A percentile compares a stretch with the other conserved stretches of the same genome.
Evolutionary conservation across 2,888 invertebrate species (phyloP).

Genomic region (Charanyca ferruginea): DNA sequence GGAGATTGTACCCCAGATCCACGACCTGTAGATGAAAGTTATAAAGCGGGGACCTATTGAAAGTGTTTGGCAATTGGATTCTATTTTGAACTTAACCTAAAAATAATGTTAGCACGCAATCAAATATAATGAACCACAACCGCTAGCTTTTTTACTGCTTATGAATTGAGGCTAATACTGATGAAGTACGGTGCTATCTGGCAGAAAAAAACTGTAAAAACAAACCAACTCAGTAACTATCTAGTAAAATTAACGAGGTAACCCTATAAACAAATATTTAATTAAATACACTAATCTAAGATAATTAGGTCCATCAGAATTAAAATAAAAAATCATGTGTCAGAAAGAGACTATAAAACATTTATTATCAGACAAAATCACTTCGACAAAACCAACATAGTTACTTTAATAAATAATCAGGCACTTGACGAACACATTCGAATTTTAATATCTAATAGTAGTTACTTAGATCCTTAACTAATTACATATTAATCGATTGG

Average conservation of each 20-base stretch:
- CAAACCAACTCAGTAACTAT: not conserved
- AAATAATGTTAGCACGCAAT: not conserved
- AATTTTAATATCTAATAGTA: constrained; percentile 1
- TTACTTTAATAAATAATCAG: constrained; percentile 35
- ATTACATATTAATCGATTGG: constrained; percentile 14
- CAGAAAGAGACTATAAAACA: constrained; percentile 10
- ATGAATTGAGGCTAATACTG: not conserved
- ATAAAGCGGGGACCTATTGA: not conserved
- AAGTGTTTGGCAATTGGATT: not conserved
- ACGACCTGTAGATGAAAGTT: constrained; percentile 2
- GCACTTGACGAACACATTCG: constrained; percentile 47
- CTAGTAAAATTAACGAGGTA: not conserved
- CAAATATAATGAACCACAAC: not conserved
- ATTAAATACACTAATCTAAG: not conserved
- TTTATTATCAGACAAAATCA: constrained; percentile 36
- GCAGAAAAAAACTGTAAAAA: not conserved
- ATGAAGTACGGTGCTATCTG: no score
- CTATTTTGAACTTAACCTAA: not conserved
- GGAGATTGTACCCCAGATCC: not conserved
- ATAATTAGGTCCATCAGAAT: not conserved
- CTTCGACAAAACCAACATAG: constrained; percentile 19
- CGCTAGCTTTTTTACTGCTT: not conserved
- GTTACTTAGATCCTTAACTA: not conserved
- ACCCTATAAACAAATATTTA: not conserved
- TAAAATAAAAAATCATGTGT: constrained; percentile 20